Evolutionary conservation across 1,140 invertebrate species (phyloP).

Genomic region (Elymnias hypermnestra): DNA sequence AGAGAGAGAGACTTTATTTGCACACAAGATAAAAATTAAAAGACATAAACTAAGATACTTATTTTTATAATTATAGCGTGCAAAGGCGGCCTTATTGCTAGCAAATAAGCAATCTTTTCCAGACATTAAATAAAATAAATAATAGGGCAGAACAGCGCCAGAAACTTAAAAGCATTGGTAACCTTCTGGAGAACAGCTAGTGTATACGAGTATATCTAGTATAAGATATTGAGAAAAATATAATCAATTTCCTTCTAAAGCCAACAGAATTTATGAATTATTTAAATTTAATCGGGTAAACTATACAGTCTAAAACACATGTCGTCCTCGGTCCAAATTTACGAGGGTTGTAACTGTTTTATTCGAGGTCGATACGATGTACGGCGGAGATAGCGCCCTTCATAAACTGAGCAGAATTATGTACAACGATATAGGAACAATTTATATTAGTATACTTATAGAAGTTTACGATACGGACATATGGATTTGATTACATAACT

Average conservation of each 20-base stretch:
- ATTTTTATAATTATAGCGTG: no score
- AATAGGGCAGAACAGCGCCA: no score
- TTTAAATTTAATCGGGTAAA: conserved; percentile 21
- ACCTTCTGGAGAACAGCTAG: no score
- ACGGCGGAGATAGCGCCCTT: conserved; percentile 5
- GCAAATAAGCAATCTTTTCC: no score
- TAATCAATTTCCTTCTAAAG: not conserved
- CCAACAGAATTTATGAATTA: conserved; percentile 20
- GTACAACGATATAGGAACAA: not conserved
- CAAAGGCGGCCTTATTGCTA: no score
- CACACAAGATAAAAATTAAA: no score
- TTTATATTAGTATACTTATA: conserved; percentile 1
- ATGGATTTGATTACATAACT: not conserved
- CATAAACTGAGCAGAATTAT: conserved; percentile 12
- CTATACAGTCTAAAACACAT: conserved; percentile 20
- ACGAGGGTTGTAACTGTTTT: conserved; percentile 19
- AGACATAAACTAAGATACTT: no score
- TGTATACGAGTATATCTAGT: no score
- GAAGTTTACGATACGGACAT: not conserved
- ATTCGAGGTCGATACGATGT: conserved; percentile 16
- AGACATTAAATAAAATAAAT: no score
- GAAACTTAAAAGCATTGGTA: no score
- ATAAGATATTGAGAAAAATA: no score
- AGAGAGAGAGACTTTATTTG: no score
- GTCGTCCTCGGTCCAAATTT: conserved; percentile 17